Evolutionary conservation across 1,140 invertebrate genomes (phyloP).

Genomic region (Drosophila nannoptera): DNA sequence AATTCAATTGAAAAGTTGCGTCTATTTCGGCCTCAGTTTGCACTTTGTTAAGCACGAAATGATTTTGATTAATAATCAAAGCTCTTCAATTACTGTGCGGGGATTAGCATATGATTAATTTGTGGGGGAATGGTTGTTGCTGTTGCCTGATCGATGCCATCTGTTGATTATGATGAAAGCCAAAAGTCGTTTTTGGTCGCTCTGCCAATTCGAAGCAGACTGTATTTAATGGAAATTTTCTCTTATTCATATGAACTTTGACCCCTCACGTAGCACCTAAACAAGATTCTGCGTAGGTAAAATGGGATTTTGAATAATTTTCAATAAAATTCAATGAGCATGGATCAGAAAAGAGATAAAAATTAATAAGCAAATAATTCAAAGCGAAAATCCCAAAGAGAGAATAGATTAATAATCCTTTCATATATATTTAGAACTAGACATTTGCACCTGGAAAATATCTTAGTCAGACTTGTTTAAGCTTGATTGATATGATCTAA

Average conservation of each 20-base stretch:
- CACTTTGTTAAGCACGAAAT: conserved; percentile 58
- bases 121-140: background rate
- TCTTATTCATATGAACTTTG: background rate
- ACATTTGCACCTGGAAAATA: too few relatives aligned
- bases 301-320: too few relatives aligned
- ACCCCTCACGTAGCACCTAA: background rate
- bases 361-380: too few relatives aligned
- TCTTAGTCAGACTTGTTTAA: too few relatives aligned
- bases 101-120: conserved; percentile 11
- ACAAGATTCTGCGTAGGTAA: background rate
- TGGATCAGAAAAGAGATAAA: too few relatives aligned
- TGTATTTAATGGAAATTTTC: background rate
- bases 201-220: background rate
- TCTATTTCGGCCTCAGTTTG: conserved; percentile 58
- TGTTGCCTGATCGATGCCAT: conserved; percentile 25
- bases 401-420: too few relatives aligned
- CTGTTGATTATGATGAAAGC: background rate
- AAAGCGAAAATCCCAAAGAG: background rate
- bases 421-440: too few relatives aligned
- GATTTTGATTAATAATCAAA: conserved; percentile 60
- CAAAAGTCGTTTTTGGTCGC: background rate
- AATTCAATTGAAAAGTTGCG: conserved; percentile 68
- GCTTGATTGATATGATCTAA: too few relatives aligned
- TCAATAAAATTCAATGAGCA: too few relatives aligned
- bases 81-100: conserved; percentile 9